phyloP scores from a whole-genome alignment of 2,888 invertebrate species.

The Charanyca ferruginea region DNA sequence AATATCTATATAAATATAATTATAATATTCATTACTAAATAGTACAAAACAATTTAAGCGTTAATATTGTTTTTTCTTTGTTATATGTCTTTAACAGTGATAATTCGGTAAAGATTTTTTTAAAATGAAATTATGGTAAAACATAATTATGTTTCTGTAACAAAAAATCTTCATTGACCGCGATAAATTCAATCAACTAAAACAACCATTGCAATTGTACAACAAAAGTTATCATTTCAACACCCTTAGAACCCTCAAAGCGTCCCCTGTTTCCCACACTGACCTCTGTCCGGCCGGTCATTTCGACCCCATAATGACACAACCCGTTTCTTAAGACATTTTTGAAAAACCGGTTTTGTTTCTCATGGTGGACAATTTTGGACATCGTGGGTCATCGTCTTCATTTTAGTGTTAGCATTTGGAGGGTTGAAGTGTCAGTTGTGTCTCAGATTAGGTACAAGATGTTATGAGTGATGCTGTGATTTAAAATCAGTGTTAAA shows the following conservation, averaged over 20 bases:
- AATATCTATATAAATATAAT: too few species aligned
- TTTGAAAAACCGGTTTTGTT: slow-evolving; percentile 66
- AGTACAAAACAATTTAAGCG: not conserved
- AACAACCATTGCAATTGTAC: slow-evolving; percentile 35
- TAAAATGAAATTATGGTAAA: too few species aligned
- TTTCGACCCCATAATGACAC: slow-evolving; percentile 68
- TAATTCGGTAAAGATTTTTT: too few species aligned
- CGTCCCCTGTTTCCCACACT: slow-evolving; percentile 72
- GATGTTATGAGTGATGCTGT: slow-evolving; percentile 10
- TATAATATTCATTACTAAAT: too few species aligned
- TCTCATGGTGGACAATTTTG: slow-evolving; percentile 77
- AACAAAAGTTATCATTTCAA: slow-evolving; percentile 39
- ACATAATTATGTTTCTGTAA: not conserved
- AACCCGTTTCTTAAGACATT: slow-evolving; percentile 69
- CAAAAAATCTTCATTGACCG: not conserved
- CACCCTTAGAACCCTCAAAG: slow-evolving; percentile 52
- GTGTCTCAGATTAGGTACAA: slow-evolving; percentile 10
- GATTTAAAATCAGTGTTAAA: not conserved
- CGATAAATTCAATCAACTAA: slow-evolving; percentile 27
- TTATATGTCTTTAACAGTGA: too few species aligned
- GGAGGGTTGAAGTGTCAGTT: slow-evolving; percentile 58
- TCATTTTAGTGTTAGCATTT: slow-evolving; percentile 66
- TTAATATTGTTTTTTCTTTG: not conserved
- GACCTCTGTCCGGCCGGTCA: slow-evolving; percentile 75
- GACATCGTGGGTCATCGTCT: slow-evolving; percentile 57